phyloP scores from a whole-genome alignment of 1,140 invertebrate species.

The Hypsibius dujardini region DNA sequence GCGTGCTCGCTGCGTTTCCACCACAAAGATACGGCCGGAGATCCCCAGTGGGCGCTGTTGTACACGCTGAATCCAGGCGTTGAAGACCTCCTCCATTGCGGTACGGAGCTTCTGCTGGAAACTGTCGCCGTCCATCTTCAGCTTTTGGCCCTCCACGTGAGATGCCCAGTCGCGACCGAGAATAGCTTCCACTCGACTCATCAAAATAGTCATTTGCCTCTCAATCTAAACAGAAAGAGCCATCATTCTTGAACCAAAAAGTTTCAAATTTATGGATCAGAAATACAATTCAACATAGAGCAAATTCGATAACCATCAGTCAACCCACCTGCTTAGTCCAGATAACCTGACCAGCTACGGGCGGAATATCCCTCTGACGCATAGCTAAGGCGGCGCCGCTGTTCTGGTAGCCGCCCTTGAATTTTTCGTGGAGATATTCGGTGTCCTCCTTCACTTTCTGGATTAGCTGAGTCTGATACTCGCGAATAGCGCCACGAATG shows the following conservation, averaged over 20 bases:
- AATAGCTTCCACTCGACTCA: slow-evolving; percentile 89
- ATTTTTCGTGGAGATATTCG: slow-evolving; percentile 89
- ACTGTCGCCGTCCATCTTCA: slow-evolving; percentile 92
- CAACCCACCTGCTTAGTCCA: slow-evolving; percentile 68
- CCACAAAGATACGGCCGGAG: slow-evolving; percentile 78
- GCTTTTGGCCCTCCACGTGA: slow-evolving; percentile 92
- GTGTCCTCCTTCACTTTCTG: slow-evolving; percentile 98
- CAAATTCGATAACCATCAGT: neutral
- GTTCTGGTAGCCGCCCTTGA: slow-evolving; percentile 50
- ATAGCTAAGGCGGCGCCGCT: neutral
- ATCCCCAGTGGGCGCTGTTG: slow-evolving; percentile 83
- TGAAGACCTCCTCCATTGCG: slow-evolving; percentile 64
- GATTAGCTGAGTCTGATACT: slow-evolving; percentile 97
- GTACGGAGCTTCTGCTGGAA: slow-evolving; percentile 88
- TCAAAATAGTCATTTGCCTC: slow-evolving; percentile 85
- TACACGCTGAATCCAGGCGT: slow-evolving; percentile 80
- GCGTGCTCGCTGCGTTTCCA: slow-evolving; percentile 50
- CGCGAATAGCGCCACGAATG: slow-evolving; percentile 89
- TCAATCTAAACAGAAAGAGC: slow-evolving; percentile 48
- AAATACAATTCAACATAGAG: too few relatives aligned
- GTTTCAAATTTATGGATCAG: too few relatives aligned
- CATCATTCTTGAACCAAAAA: neutral
- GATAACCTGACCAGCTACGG: slow-evolving; percentile 88
- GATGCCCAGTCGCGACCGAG: slow-evolving; percentile 91
- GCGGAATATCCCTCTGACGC: slow-evolving; percentile 74